Base-by-base conservation (phyloP, 2,797 vertebrate species). In the Hafferia zeledoni region DNA sequence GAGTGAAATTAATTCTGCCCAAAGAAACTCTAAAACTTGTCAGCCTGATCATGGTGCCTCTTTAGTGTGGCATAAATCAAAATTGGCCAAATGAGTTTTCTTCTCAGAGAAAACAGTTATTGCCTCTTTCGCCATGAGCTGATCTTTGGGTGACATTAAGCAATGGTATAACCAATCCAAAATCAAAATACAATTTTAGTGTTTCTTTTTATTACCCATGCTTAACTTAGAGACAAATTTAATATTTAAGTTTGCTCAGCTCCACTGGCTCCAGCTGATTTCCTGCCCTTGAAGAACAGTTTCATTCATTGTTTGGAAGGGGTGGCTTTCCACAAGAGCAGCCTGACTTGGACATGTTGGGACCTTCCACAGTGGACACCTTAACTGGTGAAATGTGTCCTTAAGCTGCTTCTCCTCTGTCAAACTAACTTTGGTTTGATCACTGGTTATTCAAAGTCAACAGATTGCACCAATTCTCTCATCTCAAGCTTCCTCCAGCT, bases 31-130 rank as follows among this genome's bases (percentile, higher is more conserved):
- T 81, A 65, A 91, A 93, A 93, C 37, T 46, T 83, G 50, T 65
- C 69, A 83, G 43, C n/a, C 65, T 86, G 69, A 67, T 81, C 55
- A 13, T 7, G 25, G 59, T 76, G 47, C 31, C 64, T 90, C 63
- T 92, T 77, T 67, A 90, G 11, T 56, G 28, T 20, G 8, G 46
- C 67, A 90, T 93, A 91, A 93, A 95, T 91, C 84, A 92, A 75
- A 87, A 69, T 87, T 35, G 86, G 80, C 55, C 71, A 44, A 72
- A 92, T 41, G 8, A 88, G 27, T 47, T 93, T 91, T 93, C 61
- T 81, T 92, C 57, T 80, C 65, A 75, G 78, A 57, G 23, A 67
- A 90, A 91, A 82, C 35, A 69, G 35, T 25, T 81, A 56, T 81
- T 78, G 31, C 44, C 28, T 22, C 47, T 89, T 85, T 69, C 89